Evolutionary conservation across 2,797 vertebrate genomes (phyloP).

Genomic region (Chelidonichthys spinosus): DNA sequence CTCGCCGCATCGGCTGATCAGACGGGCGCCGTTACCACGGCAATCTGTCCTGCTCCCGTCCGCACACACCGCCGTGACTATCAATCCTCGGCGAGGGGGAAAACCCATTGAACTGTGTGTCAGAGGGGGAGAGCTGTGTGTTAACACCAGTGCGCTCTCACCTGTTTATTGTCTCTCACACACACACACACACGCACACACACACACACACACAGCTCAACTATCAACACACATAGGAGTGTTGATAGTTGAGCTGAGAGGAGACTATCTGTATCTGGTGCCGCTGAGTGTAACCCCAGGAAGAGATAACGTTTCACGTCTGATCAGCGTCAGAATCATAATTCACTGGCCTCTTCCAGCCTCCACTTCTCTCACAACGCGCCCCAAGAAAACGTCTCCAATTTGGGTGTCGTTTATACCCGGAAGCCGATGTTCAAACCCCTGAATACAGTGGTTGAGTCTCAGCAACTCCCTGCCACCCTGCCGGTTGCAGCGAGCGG

Average conservation of each 20-base stretch:
- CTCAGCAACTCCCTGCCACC: slow-evolving; percentile 29
- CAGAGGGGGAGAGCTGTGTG: slow-evolving; percentile 24
- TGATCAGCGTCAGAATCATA: slow-evolving; percentile 67
- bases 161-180: slow-evolving; percentile 35
- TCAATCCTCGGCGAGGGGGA: slow-evolving; percentile 50
- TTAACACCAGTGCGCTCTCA: slow-evolving; percentile 23
- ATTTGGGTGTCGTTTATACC: slow-evolving; percentile 9
- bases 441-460: slow-evolving; percentile 23
- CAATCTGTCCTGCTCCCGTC: slow-evolving; percentile 62
- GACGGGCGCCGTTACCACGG: slow-evolving; percentile 66
- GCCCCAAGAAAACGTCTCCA: slow-evolving; percentile 25
- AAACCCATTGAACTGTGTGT: slow-evolving; percentile 45
- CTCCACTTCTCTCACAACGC: slow-evolving; percentile 27
- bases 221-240: slow-evolving; percentile 39
- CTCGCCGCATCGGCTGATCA: slow-evolving; percentile 55
- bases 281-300: slow-evolving; percentile 47
- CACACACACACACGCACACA: not conserved
- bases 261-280: slow-evolving; percentile 58
- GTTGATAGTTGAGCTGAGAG: slow-evolving; percentile 57
- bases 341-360: slow-evolving; percentile 37
- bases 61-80: slow-evolving; percentile 27
- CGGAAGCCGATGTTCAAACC: slow-evolving; percentile 30
- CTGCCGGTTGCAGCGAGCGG: slow-evolving; percentile 14
- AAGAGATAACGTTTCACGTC: slow-evolving; percentile 70
- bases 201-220: slow-evolving; percentile 26